These are phyloP conservation scores for Drepana arcuata DNA, from an alignment of 1,140 invertebrate genomes.

Conservation along the genomic window DNA sequence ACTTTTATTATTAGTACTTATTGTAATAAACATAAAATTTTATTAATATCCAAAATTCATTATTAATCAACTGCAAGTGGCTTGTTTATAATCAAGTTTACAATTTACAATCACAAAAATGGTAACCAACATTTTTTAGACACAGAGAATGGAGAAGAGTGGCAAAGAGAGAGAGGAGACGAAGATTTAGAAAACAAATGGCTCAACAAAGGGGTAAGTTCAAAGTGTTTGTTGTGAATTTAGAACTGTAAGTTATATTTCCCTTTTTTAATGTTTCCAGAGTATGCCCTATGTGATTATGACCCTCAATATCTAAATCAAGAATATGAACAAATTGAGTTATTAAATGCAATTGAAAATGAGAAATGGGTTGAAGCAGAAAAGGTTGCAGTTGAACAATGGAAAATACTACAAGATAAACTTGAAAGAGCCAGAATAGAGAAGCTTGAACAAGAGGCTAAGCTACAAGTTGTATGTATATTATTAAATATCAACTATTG, in stretches of 20 bases:
- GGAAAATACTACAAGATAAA: constrained; percentile 67
- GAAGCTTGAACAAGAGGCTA: constrained; percentile 70
- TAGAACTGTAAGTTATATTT: too few relatives aligned
- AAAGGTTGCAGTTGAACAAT: constrained; percentile 66
- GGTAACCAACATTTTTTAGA: too few relatives aligned
- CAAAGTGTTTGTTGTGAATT: too few relatives aligned
- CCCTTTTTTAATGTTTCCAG: too few relatives aligned
- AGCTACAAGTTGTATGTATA: constrained; percentile 49
- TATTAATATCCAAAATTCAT: too few relatives aligned
- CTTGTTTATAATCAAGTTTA: too few relatives aligned
- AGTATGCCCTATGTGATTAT: too few relatives aligned
- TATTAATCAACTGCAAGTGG: too few relatives aligned
- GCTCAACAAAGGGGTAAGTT: constrained; percentile 56
- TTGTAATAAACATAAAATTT: too few relatives aligned
- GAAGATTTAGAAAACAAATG: constrained; percentile 62
- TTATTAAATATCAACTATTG: neutral
- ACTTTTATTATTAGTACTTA: too few relatives aligned
- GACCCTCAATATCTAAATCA: too few relatives aligned
- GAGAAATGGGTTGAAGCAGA: constrained; percentile 64
- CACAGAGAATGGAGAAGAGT: constrained; percentile 75
- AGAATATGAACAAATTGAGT: constrained; percentile 53
- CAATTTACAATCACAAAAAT: too few relatives aligned
- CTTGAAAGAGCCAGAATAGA: constrained; percentile 63
- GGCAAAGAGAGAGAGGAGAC: constrained; percentile 75
- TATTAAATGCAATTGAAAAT: constrained; percentile 59